These are phyloP conservation scores for Syritta pipiens DNA, from an alignment of 2,888 invertebrate species.

Conservation along the genomic window DNA sequence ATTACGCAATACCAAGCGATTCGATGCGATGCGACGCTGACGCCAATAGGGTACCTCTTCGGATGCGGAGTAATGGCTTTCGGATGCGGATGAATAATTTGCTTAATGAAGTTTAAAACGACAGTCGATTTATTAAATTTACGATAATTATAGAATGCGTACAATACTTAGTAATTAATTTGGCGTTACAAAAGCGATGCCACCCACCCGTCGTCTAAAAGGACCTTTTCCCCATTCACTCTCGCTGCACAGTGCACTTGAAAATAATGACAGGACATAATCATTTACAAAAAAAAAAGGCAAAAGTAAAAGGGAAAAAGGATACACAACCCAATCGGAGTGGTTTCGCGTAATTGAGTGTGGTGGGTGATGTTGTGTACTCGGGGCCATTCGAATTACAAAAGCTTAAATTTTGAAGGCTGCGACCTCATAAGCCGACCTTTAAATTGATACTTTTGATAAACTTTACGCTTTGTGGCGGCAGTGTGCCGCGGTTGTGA, in stretches of 20 bases:
- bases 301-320: too few relatives aligned
- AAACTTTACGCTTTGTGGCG: background rate
- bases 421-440: background rate
- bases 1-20: background rate
- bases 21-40: background rate
- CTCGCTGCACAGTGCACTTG: slow-evolving; percentile 13
- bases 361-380: background rate
- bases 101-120: slow-evolving; percentile 68
- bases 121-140: slow-evolving; percentile 67
- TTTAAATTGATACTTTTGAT: slow-evolving; percentile 1
- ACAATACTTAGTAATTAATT: slow-evolving; percentile 66
- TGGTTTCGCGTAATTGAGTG: background rate
- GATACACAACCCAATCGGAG: too few relatives aligned
- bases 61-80: slow-evolving; percentile 44
- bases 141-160: slow-evolving; percentile 64
- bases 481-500: background rate
- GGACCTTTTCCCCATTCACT: background rate
- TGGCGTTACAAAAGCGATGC: slow-evolving; percentile 25
- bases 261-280: slow-evolving; percentile 49
- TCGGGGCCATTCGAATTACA: background rate
- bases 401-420: background rate
- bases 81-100: slow-evolving; percentile 66
- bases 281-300: slow-evolving; percentile 30
- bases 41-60: background rate
- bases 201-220: background rate